Evolutionary conservation across 2,113 vertebrate genomes (phyloP).

Genomic region (Hoplias malabaricus): DNA sequence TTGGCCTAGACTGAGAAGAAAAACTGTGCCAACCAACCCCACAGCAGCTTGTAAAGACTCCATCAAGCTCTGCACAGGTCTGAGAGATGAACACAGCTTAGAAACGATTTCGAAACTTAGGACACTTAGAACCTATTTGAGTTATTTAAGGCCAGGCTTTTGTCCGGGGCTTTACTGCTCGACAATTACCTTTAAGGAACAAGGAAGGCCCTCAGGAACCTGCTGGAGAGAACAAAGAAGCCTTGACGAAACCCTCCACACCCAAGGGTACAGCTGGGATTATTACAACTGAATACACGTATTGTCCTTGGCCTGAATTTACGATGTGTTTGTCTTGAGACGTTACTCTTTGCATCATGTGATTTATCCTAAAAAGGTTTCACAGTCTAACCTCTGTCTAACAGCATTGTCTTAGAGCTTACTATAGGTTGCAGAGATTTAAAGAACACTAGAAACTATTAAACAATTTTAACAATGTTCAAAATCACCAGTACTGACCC

Average conservation of each 20-base stretch:
- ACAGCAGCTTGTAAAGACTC: too few relatives aligned
- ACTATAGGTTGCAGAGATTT: too few relatives aligned
- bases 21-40: too few relatives aligned
- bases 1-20: too few relatives aligned
- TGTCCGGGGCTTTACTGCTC: background rate
- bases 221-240: background rate
- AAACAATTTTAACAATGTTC: too few relatives aligned
- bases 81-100: background rate
- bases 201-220: background rate
- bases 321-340: background rate
- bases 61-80: too few relatives aligned
- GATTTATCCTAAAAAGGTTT: background rate
- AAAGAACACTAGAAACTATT: too few relatives aligned
- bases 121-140: background rate
- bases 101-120: background rate
- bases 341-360: background rate
- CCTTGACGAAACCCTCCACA: background rate
- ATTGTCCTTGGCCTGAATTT: slow-evolving; percentile 2
- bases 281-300: background rate
- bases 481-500: too few relatives aligned
- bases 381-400: background rate
- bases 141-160: background rate
- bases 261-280: background rate
- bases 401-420: too few relatives aligned
- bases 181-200: background rate